phyloP scores from a whole-genome alignment of 1,140 invertebrate species.

The Glossosoma conforme region DNA sequence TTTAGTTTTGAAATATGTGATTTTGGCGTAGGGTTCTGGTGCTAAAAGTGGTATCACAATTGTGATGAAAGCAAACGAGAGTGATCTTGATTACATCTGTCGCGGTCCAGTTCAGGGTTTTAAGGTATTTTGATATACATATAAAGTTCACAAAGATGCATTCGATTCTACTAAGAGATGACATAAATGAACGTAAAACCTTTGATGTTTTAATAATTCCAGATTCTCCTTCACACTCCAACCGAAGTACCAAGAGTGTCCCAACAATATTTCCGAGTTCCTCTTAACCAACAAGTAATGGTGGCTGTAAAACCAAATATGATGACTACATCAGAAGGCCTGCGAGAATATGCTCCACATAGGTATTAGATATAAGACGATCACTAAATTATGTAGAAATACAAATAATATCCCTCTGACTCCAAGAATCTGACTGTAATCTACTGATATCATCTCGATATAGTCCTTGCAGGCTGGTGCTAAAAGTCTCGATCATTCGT shows the following conservation, averaged over 20 bases:
- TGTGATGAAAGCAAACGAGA: constrained; percentile 50
- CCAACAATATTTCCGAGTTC: constrained; percentile 55
- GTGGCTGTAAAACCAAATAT: constrained; percentile 57
- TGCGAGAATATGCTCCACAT: constrained; percentile 47
- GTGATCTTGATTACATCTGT: constrained; percentile 61
- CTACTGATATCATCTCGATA: no score
- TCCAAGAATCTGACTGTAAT: no score
- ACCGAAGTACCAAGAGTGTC: constrained; percentile 54
- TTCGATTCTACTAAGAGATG: no score
- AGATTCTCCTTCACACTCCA: constrained; percentile 58
- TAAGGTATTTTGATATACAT: constrained; percentile 47
- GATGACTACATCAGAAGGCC: constrained; percentile 56
- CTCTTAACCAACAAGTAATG: constrained; percentile 53
- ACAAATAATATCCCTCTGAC: no score
- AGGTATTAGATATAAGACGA: constrained; percentile 37
- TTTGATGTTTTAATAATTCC: not conserved
- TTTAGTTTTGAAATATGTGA: not conserved
- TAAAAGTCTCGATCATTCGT: no score
- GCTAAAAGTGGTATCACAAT: constrained; percentile 55
- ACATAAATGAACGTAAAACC: no score
- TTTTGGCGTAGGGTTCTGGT: constrained; percentile 48
- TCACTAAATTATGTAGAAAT: not conserved
- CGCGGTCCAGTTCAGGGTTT: constrained; percentile 63
- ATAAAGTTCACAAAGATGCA: no score
- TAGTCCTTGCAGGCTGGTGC: no score